These are phyloP conservation scores for Syngnathus floridae DNA, from an alignment of 2,113 vertebrate species.

Conservation along the genomic window DNA sequence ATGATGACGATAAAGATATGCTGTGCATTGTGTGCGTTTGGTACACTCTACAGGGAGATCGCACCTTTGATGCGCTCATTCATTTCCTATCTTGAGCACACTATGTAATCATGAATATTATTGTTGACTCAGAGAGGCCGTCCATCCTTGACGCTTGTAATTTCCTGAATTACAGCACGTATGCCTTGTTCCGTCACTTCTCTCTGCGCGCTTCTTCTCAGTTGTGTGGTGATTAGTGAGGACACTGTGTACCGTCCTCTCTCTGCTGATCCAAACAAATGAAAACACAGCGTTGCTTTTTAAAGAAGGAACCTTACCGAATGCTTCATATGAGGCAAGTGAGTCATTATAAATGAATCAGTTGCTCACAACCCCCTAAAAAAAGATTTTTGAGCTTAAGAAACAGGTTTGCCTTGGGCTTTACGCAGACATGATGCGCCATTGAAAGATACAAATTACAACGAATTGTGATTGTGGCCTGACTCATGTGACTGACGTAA, in stretches of 20 bases:
- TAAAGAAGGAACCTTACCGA: constrained; percentile 18
- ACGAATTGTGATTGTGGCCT: background rate
- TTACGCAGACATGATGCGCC: background rate
- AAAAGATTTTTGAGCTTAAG: background rate
- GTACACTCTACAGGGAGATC: background rate
- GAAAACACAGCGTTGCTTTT: constrained; percentile 19
- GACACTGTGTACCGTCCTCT: constrained; percentile 46
- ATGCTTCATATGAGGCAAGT: constrained; percentile 32
- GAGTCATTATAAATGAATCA: constrained; percentile 41
- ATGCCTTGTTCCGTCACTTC: constrained; percentile 23
- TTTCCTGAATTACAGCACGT: constrained; percentile 52
- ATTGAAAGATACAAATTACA: background rate
- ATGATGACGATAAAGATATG: background rate
- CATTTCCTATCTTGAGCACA: constrained; percentile 14
- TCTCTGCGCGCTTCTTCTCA: constrained; percentile 3
- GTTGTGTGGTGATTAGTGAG: constrained; percentile 33
- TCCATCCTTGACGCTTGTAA: constrained; percentile 17
- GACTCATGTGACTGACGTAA: background rate
- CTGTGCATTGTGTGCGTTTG: background rate
- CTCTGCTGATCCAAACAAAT: constrained; percentile 23
- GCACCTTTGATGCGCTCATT: background rate
- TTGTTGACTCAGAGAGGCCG: constrained; percentile 20
- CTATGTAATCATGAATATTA: constrained; percentile 33
- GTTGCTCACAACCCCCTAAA: background rate
- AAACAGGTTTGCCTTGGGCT: background rate